Evolutionary conservation across 2,113 vertebrate genomes (phyloP).

Genomic region (Spilogale gracilis): DNA sequence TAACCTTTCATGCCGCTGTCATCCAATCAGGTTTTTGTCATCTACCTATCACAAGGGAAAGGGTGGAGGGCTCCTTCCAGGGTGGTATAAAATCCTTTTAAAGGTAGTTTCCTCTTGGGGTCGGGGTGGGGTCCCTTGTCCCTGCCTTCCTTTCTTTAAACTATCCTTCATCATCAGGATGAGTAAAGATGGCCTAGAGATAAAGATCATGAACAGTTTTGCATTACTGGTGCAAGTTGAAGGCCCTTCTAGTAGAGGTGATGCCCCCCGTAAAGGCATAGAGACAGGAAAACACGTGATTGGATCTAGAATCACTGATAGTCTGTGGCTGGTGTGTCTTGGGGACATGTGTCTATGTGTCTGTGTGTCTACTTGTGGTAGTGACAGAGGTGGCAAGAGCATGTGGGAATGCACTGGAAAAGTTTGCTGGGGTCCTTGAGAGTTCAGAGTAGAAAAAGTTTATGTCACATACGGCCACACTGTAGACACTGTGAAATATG

Average conservation of each 20-base stretch:
- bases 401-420: neutral
- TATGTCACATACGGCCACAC: neutral
- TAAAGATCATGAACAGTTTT: neutral
- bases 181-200: neutral
- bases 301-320: neutral
- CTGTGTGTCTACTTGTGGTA: neutral
- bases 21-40: neutral
- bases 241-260: neutral
- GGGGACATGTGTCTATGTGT: neutral
- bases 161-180: neutral
- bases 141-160: neutral
- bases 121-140: neutral
- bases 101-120: neutral
- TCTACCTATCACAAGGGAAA: neutral
- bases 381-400: neutral
- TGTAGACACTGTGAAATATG: neutral
- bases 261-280: neutral
- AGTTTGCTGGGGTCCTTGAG: neutral
- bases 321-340: neutral
- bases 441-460: neutral
- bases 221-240: neutral
- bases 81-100: neutral
- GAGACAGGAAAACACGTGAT: neutral
- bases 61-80: neutral
- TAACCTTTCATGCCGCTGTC: neutral